Base-by-base conservation (phyloP, 2,797 vertebrate genomes). In the Sebastes ruberrimus region DNA sequence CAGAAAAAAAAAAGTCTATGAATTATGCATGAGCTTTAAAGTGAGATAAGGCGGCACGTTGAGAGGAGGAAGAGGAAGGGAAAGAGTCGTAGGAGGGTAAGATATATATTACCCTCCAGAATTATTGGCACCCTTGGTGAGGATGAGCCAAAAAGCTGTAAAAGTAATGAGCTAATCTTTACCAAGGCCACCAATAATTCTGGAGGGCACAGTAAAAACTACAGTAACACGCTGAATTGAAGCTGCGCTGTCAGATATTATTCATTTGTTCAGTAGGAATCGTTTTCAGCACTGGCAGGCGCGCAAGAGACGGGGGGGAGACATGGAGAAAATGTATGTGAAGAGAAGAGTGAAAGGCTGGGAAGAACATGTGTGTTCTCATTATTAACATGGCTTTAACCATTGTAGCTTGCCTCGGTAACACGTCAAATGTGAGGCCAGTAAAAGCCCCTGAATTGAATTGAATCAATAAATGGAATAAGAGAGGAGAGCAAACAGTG, bases 151-250 rank as follows among this genome's bases (percentile, higher is more conserved):
- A 89, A 86, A 85, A 61, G 80, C 87, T 82, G 82, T 90, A 85
- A 91, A 92, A 85, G 85, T 89, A 90, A 91, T 88, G 89, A 92
- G 89, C 84, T 91, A 86, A 91, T 93, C 87, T 93, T 90, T 77
- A 90, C 73, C 74, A 57, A 86, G 82, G 88, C 81, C 81, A 80
- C 83, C 76, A 67, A 88, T 89, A 81, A 86, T 73, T 87, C 92
- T 91, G 71, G 80, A 90, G 91, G 90, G 88, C 85, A 76, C 72
- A 22, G 71, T 90, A 81, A 89, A 89, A 91, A 80, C 66, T 66
- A 78, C 64, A 38, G 78, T 60, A 87, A 87, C 83, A 71, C 4
- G 52, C 76, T 75, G 85, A 73, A 83, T 70, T 82, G 81, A 88
- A 80, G 74, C 85, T 52, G 49, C 30, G 86, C 87, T 71, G 77